Evolutionary conservation across 2,888 invertebrate genomes (phyloP), one percentile per base, ranked within the genome.

Genomic region (Scaptomyza tumidula): DNA sequence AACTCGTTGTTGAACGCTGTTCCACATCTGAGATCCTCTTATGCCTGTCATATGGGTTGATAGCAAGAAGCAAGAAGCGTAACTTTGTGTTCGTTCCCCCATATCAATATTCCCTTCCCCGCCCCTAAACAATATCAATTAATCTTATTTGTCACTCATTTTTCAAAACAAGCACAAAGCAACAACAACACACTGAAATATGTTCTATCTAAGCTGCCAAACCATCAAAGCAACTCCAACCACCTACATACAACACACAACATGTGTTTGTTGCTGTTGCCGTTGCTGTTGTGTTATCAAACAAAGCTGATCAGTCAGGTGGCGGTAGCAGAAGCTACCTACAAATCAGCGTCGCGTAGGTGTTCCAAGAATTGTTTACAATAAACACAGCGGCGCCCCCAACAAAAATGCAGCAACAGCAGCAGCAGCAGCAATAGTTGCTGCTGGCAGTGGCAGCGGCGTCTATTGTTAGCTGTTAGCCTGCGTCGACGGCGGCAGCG

Each of bases 281-380:
- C 24, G 16, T 39, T 13, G 14, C 11, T 60, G 57, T 63, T 67
- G 57, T 83, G 88, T 84, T 88, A 88, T 83, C 83, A 83, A 86
- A 88, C 88, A 83, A 88, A 80, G 83, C 88, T 88, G 88, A 83
- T 83, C 83, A 83, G 88, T 88, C 83, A 83, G 88, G 83, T 83
- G 88, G 86, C 88, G 85, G 81, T 67, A 74, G 81, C 84, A 83
- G 71, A 62, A 64, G 86, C 85, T 82, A 86, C 88, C 84, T 86
- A 63, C 77, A 86, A 87, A 82, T 78, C 80, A 62, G 70, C 66
- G 75, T 75, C 81, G 66, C 65, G 71, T 64, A 86, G 82, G 88
- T 86, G 86, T 86, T 88, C 78, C 75, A 84, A 80, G 88, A 88
- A 83, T 83, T 83, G 88, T 83, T 88, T 84, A 88, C 86, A 70